Conservation (phyloP, 2,113 vertebrate species). For the Leucopsar rothschildi region DNA sequence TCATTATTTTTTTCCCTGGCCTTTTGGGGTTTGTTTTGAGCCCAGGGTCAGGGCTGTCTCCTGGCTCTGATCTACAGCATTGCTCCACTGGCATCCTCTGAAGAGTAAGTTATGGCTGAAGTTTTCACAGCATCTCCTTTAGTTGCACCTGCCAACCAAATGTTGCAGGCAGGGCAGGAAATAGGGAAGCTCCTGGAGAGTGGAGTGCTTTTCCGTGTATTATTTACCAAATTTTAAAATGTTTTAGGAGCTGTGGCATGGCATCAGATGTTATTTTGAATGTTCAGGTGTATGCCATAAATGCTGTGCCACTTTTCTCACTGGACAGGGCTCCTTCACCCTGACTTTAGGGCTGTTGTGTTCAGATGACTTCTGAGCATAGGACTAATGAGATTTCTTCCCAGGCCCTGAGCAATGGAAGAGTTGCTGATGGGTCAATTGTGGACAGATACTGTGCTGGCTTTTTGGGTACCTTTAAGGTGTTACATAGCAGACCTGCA, state of each 20-base stretch:
- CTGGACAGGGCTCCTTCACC: not conserved
- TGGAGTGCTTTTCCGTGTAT: not conserved
- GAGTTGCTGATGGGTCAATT: not conserved
- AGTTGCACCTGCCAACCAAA: not conserved
- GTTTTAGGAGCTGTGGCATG: not conserved
- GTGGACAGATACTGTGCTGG: not conserved
- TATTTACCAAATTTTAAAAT: not conserved
- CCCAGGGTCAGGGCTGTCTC: not conserved
- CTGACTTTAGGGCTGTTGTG: accelerated
- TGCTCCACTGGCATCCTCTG: not conserved
- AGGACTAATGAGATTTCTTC: not conserved
- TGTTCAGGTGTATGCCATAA: not conserved
- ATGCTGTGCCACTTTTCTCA: not conserved
- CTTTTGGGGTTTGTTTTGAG: not conserved
- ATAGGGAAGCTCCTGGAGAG: not conserved
- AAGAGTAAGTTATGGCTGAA: not conserved
- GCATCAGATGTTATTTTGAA: not conserved
- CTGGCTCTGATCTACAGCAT: not conserved
- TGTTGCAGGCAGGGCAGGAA: not conserved
- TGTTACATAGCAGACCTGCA: not conserved
- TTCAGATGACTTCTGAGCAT: not conserved
- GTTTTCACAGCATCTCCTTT: not conserved
- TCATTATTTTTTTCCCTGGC: not conserved
- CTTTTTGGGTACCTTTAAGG: not conserved
- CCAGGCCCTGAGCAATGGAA: not conserved